Conservation (phyloP, 2,797 vertebrate genomes). For the Aythya fuligula region DNA sequence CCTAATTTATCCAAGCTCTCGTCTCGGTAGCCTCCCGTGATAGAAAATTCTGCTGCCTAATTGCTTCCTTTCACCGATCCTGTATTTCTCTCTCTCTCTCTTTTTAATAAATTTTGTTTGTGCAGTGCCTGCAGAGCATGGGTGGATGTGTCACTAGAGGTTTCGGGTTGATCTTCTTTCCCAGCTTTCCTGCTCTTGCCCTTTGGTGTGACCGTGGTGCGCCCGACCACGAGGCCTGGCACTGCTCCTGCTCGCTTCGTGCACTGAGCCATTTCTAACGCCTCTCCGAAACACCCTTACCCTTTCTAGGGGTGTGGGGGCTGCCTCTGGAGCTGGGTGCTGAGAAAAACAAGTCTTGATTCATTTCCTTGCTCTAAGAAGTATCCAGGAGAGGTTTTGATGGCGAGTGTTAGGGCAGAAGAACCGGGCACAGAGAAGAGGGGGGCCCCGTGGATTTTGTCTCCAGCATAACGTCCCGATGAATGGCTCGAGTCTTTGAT, state of each 20-base stretch:
- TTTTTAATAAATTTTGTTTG: neutral
- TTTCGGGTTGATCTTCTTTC: neutral
- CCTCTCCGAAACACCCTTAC: neutral
- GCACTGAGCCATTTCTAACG: neutral
- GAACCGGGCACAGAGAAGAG: neutral
- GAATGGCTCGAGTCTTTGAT: slow-evolving; percentile 59
- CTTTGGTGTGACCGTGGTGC: neutral
- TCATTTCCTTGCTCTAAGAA: rapidly evolving
- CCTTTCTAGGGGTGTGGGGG: too few relatives aligned
- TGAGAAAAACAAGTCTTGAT: too few relatives aligned
- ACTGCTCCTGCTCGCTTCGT: neutral
- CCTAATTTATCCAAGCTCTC: neutral
- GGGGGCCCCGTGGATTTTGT: neutral
- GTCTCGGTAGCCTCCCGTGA: neutral
- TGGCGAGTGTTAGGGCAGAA: neutral
- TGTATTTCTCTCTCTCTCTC: neutral
- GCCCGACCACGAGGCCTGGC: neutral
- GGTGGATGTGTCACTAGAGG: neutral
- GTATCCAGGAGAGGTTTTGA: neutral
- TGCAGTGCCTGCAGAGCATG: neutral
- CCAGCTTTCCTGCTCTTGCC: neutral
- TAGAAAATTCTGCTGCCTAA: neutral
- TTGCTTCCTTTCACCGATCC: neutral
- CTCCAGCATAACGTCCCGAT: neutral
- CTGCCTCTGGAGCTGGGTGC: too few relatives aligned